Evolutionary conservation across 2,888 invertebrate genomes (phyloP).

Genomic region (Neuroscelio doddi): DNA sequence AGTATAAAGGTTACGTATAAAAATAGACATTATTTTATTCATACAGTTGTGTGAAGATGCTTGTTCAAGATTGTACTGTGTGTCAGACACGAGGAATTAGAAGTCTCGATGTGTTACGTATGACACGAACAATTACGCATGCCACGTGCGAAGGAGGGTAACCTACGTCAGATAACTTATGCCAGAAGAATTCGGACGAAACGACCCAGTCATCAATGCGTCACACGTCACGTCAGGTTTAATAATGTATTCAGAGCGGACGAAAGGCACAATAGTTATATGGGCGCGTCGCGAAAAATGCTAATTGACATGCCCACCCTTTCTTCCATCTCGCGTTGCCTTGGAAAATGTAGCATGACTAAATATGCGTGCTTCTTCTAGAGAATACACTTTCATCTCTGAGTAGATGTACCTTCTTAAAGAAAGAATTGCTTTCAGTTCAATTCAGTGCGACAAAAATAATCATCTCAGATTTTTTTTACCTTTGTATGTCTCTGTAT

Average conservation of each 20-base stretch:
- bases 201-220: constrained; percentile 57
- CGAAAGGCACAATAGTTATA: constrained; percentile 56
- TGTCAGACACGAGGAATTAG: constrained; percentile 25
- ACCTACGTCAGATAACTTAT: constrained; percentile 37
- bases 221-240: constrained; percentile 54
- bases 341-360: constrained; percentile 23
- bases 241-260: constrained; percentile 61
- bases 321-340: constrained; percentile 34
- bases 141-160: constrained; percentile 51
- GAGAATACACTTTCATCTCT: constrained; percentile 19
- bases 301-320: constrained; percentile 53
- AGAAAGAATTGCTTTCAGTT: no score
- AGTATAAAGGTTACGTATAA: no score
- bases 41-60: constrained; percentile 7
- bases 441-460: no score
- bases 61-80: constrained; percentile 7
- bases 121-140: constrained; percentile 55
- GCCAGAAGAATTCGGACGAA: constrained; percentile 54
- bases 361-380: constrained; percentile 7
- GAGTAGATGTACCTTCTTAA: no score
- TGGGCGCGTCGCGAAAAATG: constrained; percentile 61
- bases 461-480: no score
- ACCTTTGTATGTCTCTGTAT: no score
- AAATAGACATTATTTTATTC: constrained; percentile 11
- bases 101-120: constrained; percentile 27